phyloP scores from a whole-genome alignment of 2,113 vertebrate genomes.

The Otocyon megalotis region DNA sequence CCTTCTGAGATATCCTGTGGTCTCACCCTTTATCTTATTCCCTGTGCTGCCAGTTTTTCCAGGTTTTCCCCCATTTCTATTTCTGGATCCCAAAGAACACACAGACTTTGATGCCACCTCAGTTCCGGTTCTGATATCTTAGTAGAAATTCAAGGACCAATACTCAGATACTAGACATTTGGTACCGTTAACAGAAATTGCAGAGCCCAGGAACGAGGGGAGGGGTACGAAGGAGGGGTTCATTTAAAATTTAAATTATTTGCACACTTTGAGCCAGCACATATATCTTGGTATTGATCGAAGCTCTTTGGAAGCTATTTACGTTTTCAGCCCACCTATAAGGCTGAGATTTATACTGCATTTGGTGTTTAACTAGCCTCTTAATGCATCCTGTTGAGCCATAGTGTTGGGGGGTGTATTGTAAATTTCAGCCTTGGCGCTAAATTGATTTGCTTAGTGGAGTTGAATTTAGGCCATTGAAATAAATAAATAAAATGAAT shows the following conservation, averaged over 20 bases:
- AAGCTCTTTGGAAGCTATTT: conserved; percentile 84
- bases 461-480: conserved; percentile 81
- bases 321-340: conserved; percentile 82
- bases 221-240: conserved; percentile 8
- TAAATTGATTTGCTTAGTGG: conserved; percentile 80
- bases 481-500: conserved; percentile 82
- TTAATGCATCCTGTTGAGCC: conserved; percentile 80
- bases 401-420: conserved; percentile 67
- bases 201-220: neutral
- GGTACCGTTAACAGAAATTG: conserved; percentile 58
- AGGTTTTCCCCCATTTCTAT: neutral
- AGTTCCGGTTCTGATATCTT: neutral
- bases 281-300: conserved; percentile 81
- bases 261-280: conserved; percentile 65
- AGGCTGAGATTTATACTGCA: conserved; percentile 81
- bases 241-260: conserved; percentile 83
- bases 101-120: neutral
- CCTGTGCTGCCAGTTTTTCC: neutral
- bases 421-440: conserved; percentile 74
- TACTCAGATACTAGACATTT: conserved; percentile 47
- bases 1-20: neutral
- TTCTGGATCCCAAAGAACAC: neutral
- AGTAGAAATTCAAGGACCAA: conserved; percentile 7
- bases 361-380: conserved; percentile 83
- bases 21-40: neutral